Percentiles rank a stretch among this genome's conserved stretches.
Evolutionary conservation across 2,113 vertebrate species (phyloP).

Genomic region (Bos javanicus): DNA sequence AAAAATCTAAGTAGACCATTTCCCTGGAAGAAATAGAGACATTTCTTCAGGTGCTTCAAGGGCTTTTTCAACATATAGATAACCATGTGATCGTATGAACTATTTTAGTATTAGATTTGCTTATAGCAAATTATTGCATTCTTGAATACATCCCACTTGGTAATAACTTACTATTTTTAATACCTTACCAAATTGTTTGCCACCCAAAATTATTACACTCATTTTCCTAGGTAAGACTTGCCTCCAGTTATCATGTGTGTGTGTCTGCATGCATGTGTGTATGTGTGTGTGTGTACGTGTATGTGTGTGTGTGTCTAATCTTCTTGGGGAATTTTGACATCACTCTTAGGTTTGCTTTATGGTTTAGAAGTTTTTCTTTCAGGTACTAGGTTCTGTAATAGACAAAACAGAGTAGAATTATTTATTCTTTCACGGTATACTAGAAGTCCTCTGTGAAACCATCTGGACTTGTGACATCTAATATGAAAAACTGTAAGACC

Average conservation of each 20-base stretch:
- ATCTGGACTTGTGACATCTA: background rate
- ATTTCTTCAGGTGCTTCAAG: background rate
- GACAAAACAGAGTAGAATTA: conserved; percentile 3
- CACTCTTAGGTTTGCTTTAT: background rate
- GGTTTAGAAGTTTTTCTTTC: background rate
- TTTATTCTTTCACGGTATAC: background rate
- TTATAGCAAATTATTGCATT: conserved; percentile 9
- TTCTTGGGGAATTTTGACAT: background rate
- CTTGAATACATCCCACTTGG: background rate
- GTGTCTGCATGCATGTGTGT: background rate
- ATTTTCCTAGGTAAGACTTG: conserved; percentile 1
- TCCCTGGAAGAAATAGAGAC: background rate
- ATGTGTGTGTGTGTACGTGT: background rate
- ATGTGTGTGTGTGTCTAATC: background rate
- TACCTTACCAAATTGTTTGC: conserved; percentile 9
- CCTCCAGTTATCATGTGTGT: background rate
- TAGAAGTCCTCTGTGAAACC: background rate
- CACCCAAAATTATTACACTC: background rate
- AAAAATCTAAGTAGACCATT: background rate
- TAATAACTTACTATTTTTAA: conserved; percentile 18
- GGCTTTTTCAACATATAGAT: background rate
- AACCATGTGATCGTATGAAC: background rate
- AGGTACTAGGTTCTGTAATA: background rate
- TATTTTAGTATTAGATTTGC: background rate
- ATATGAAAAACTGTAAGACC: background rate